Evolutionary conservation across 2,113 vertebrate genomes (phyloP), one percentile per base, ranked within the genome.

Genomic region (Pseudorectes ferrugineus): DNA sequence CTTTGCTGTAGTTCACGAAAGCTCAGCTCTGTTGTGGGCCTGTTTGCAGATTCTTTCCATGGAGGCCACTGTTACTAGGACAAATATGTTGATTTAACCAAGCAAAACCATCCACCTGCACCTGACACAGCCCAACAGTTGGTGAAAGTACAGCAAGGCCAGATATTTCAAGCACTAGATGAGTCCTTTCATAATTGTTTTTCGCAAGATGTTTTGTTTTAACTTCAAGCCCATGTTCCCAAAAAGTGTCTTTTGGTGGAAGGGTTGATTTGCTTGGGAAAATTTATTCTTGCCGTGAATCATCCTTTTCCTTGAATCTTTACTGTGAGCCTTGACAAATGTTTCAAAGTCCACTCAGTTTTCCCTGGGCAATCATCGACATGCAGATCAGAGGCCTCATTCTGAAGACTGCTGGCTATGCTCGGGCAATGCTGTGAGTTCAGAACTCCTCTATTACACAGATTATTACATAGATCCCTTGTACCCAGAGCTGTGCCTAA

Each of bases 1-100:
- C 33, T 89, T 93, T 66, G 14, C 35, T 93, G 61, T 28, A 58
- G 51, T 26, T 88, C 61, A 76, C 0, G 0, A 65, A 52, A 59
- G 36, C 48, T 76, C 0, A 0, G 21, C 67, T 57, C 29, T 57
- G 46, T 71, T 35, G 15, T 36, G 14, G 1, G 3, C 19, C 4
- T 12, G 35, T 88, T 80, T 36, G 42, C 25, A 38, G 13, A 59
- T 68, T 65, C 51, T 29, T 67, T 72, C 58, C 18, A 0, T 13
- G 23, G 26, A 71, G 45, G 28, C 43, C 78, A 48, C 46, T 1
- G 5, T 51, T 82, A 63, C 49, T 70, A 68, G 59, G 68, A 72
- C 1, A 3, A 31, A 61, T 49, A 66, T 0, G 1, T 33, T 79
- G 54, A 77, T 55, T 92, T 59, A 81, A 57, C 36, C 48, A 78